Evolutionary conservation across 2,113 vertebrate species (phyloP).

Genomic region (Nanorana parkeri): DNA sequence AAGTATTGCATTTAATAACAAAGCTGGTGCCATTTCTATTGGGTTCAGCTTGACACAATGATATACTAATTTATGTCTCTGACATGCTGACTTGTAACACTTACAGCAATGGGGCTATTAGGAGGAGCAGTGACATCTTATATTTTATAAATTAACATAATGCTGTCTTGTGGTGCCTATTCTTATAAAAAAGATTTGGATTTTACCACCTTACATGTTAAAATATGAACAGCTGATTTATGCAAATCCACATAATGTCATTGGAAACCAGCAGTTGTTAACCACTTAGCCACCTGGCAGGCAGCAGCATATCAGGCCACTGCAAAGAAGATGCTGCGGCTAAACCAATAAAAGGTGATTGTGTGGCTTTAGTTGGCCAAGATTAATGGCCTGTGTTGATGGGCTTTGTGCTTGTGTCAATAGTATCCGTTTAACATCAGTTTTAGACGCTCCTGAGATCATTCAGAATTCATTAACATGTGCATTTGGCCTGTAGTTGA

Average conservation of each 20-base stretch:
- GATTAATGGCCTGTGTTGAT: background rate
- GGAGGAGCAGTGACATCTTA: slow-evolving; percentile 31
- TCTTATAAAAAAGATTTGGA: slow-evolving; percentile 29
- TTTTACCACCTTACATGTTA: slow-evolving; percentile 51
- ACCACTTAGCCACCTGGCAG: background rate
- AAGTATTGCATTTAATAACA: slow-evolving; percentile 16
- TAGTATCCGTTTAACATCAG: too few species aligned
- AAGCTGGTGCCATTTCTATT: background rate
- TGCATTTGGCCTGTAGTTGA: too few species aligned
- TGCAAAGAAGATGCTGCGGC: too few species aligned
- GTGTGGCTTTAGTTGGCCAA: background rate
- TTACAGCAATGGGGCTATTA: slow-evolving; percentile 21
- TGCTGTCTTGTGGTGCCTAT: slow-evolving; percentile 41
- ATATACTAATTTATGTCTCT: slow-evolving; percentile 57
- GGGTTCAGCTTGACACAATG: slow-evolving; percentile 37
- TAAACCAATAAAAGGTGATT: background rate
- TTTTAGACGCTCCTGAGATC: too few species aligned
- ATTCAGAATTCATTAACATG: too few species aligned
- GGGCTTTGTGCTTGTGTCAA: background rate
- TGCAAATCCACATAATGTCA: slow-evolving; percentile 25
- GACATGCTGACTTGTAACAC: slow-evolving; percentile 53
- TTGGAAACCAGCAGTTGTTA: slow-evolving; percentile 8
- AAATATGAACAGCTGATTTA: slow-evolving; percentile 52
- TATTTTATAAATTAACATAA: slow-evolving; percentile 52
- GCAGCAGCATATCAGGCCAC: too few species aligned